These are phyloP conservation scores for Myotis vivesi DNA, from an alignment of 2,797 vertebrate species.

Conservation along the genomic window DNA sequence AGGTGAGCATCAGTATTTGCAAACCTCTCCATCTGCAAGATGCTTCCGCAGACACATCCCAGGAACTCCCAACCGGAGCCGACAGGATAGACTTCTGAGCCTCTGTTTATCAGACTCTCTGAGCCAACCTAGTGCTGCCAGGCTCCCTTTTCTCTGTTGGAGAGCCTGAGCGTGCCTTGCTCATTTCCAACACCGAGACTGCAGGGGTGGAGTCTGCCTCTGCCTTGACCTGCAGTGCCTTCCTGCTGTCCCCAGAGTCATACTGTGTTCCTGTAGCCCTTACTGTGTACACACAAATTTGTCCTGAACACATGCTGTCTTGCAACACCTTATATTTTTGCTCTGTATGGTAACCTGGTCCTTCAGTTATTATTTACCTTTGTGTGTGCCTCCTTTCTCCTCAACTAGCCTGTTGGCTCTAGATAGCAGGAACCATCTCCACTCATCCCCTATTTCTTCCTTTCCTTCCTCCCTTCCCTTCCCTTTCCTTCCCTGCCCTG, in stretches of 20 bases:
- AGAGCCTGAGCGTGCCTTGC: background rate
- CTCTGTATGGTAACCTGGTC: background rate
- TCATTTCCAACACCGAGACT: background rate
- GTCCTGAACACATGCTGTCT: background rate
- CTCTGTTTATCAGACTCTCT: background rate
- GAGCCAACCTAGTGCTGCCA: background rate
- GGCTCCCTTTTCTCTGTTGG: background rate
- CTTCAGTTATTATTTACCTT: background rate
- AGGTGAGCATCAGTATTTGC: background rate
- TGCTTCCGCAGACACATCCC: background rate
- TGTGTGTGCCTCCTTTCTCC: background rate
- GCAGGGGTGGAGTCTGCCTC: background rate
- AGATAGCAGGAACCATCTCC: background rate
- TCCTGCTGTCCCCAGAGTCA: background rate
- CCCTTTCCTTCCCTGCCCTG: fast-evolving
- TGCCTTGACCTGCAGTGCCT: background rate
- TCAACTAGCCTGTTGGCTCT: background rate
- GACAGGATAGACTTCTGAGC: background rate
- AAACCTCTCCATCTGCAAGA: background rate
- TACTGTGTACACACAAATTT: background rate
- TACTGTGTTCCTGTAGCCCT: background rate
- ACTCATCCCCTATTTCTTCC: background rate
- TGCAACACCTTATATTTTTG: background rate
- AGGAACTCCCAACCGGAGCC: background rate
- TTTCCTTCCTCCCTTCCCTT: too few relatives aligned